A percentile compares a stretch with the other conserved stretches of the same genome.
phyloP scores from a whole-genome alignment of 2,888 invertebrate species.

The Isotomurus palustris region DNA sequence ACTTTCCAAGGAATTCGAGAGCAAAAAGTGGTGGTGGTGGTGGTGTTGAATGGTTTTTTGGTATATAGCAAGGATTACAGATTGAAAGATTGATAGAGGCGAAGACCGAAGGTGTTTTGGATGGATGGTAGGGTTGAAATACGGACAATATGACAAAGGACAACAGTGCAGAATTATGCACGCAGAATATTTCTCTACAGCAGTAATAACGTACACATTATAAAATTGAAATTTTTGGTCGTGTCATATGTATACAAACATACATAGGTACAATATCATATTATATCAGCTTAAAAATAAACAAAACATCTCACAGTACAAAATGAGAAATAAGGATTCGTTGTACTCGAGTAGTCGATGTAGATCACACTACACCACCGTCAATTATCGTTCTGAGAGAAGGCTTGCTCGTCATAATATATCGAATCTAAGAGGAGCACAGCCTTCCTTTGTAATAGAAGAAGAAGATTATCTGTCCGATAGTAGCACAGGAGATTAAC shows the following conservation, averaged over 20 bases:
- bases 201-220: conserved; percentile 6
- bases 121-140: conserved; percentile 10
- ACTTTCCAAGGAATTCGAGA: not conserved
- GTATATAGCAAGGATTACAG: not conserved
- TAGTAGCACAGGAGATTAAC: too few species aligned
- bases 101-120: not conserved
- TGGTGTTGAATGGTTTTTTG: not conserved
- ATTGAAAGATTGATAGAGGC: conserved; percentile 3
- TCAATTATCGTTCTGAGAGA: too few species aligned
- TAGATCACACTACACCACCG: conserved; percentile 8
- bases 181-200: not conserved
- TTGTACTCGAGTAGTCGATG: conserved; percentile 40
- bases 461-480: too few species aligned
- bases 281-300: not conserved
- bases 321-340: conserved; percentile 36
- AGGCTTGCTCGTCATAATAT: too few species aligned
- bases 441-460: too few species aligned
- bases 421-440: too few species aligned
- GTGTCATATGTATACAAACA: conserved; percentile 1
- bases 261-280: not conserved
- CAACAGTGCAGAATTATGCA: conserved; percentile 14
- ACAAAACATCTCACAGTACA: conserved; percentile 10
- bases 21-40: too few species aligned
- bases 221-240: conserved; percentile 15
- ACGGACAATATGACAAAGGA: conserved; percentile 12